Evolutionary conservation across 1,140 invertebrate genomes (phyloP).

Genomic region (Pogonognathellus flavescens): DNA sequence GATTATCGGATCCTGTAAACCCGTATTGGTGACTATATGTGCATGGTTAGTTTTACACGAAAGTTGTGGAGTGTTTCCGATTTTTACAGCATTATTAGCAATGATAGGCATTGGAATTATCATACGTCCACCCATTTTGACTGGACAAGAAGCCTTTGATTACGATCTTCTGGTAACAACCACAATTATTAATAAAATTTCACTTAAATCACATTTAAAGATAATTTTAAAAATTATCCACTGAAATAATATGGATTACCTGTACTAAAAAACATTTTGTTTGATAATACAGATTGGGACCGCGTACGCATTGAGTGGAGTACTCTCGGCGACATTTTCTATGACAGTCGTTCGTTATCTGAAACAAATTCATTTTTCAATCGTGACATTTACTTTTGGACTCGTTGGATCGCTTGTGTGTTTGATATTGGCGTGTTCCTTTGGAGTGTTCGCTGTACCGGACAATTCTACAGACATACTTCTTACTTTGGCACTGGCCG

Average conservation of each 20-base stretch:
- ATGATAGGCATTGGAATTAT: conserved; percentile 87
- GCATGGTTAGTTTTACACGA: conserved; percentile 90
- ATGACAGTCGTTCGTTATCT: conserved; percentile 49
- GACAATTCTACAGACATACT: not conserved
- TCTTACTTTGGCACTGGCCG: conserved; percentile 1
- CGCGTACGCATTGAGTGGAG: not conserved
- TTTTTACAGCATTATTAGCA: conserved; percentile 84
- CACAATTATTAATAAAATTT: not conserved
- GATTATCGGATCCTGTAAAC: conserved; percentile 91
- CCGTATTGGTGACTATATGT: conserved; percentile 92
- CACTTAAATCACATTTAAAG: not conserved
- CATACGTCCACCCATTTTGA: conserved; percentile 37
- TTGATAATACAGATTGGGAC: not conserved
- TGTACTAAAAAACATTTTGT: no score
- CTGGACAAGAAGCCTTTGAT: conserved; percentile 36
- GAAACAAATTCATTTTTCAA: conserved; percentile 56
- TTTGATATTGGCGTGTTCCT: not conserved
- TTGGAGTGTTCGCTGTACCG: conserved; percentile 24
- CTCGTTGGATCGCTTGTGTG: conserved; percentile 51
- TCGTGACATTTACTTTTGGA: conserved; percentile 37
- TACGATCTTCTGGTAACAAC: conserved; percentile 31
- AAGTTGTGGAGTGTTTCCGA: conserved; percentile 86
- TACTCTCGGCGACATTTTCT: not conserved
- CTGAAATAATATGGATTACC: no score
- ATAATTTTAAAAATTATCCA: not conserved